A percentile compares a stretch with the other conserved stretches of the same genome.
These are phyloP conservation scores for Paratrypauchen microcephalus DNA, from an alignment of 2,797 vertebrate species.

Conservation along the genomic window DNA sequence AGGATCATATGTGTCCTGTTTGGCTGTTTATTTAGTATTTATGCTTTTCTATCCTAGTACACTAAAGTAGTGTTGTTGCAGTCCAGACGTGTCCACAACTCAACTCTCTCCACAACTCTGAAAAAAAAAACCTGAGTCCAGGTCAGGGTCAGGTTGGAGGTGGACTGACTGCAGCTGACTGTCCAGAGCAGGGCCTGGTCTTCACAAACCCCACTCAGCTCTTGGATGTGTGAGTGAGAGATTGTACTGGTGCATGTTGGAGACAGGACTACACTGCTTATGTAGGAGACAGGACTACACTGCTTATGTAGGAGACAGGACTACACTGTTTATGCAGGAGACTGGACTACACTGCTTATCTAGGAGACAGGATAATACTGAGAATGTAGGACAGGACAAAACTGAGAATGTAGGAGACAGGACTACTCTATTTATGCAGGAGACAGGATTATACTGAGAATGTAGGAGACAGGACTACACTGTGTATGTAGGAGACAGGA, in stretches of 20 bases:
- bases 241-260: neutral
- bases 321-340: no score
- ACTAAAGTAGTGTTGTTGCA: neutral
- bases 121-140: neutral
- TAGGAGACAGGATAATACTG: neutral
- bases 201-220: neutral
- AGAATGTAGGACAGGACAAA: no score
- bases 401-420: no score
- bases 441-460: no score
- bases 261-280: neutral
- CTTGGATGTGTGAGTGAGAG: neutral
- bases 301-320: neutral
- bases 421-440: neutral
- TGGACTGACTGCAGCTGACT: neutral
- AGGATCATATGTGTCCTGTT: no score
- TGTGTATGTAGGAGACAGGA: neutral
- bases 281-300: no score
- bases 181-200: neutral
- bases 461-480: no score
- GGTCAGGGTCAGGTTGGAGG: conserved; percentile 4
- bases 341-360: neutral
- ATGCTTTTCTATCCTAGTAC: no score
- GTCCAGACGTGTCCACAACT: neutral
- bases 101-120: no score
- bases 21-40: no score